These are phyloP conservation scores for Thrips palmi DNA, from an alignment of 1,140 invertebrate genomes.

Conservation along the genomic window DNA sequence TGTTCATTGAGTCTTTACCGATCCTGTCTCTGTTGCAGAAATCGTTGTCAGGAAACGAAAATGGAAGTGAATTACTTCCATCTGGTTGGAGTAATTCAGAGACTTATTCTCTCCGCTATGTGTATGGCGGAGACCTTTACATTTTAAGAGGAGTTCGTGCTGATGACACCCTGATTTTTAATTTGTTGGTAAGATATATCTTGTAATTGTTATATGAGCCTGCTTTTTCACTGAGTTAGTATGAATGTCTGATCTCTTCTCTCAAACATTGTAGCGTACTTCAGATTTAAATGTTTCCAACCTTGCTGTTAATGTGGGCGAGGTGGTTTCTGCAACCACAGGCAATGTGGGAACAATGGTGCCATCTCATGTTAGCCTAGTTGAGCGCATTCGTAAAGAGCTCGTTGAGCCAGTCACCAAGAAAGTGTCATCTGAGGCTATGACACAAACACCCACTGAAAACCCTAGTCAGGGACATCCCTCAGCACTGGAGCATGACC, in stretches of 20 bases:
- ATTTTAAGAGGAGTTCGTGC: conserved; percentile 42
- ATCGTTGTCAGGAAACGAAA: conserved; percentile 35
- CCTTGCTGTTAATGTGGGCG: not conserved
- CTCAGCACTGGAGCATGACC: too few species aligned
- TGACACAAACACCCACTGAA: too few species aligned
- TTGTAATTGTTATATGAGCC: too few species aligned
- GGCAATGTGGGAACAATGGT: not conserved
- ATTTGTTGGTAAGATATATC: conserved; percentile 46
- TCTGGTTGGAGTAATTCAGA: conserved; percentile 37
- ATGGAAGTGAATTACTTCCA: conserved; percentile 44
- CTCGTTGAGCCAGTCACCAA: conserved; percentile 27
- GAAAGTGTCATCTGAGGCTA: too few species aligned
- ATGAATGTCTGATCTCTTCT: conserved; percentile 6
- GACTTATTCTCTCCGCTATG: conserved; percentile 43
- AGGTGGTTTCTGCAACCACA: not conserved
- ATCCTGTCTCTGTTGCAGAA: conserved; percentile 26
- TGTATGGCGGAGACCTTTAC: conserved; percentile 40
- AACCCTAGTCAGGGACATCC: too few species aligned
- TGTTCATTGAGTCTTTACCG: conserved; percentile 11
- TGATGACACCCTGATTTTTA: conserved; percentile 39
- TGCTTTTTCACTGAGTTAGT: not conserved
- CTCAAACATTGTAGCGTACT: conserved; percentile 7
- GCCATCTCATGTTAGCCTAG: not conserved
- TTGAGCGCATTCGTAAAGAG: too few species aligned
- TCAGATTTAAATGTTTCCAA: not conserved